Evolutionary conservation across 2,797 vertebrate genomes (phyloP), one percentile per base, ranked within the genome.

Genomic region (Karalla daura): DNA sequence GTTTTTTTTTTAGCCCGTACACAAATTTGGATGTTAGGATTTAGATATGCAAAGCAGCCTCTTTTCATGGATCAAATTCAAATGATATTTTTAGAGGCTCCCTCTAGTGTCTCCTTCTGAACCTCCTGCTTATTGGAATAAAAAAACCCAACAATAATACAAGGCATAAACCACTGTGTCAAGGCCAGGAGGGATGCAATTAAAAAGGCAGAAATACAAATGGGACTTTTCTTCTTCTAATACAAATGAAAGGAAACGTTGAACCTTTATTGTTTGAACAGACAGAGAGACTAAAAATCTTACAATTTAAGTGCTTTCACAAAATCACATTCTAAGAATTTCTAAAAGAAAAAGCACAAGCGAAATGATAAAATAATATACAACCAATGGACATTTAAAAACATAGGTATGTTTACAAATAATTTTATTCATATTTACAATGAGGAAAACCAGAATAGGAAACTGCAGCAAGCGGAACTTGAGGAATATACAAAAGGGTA

Each of bases 381-480:
- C 20, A 44, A 50, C 7, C 3, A 52, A n/a, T n/a, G 39, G 43
- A 47, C 2, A 37, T 12, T 33, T 45, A 13, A 32, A 45, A 66
- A 3, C 12, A 20, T 1, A 5, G 18, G 1, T 15, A 33, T 40
- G 27, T 43, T 35, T 44, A 52, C 3, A 74, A 52, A 76, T 69
- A 69, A 35, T 56, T 88, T 86, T 89, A 91, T 92, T 93, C 28
- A 65, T 66, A 89, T 91, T 91, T 90, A 93, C 77, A 92, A 69
- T 44, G 27, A 2, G 32, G 66, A 27, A 72, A 69, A 68, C 81
- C 23, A 50, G 27, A 43, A 73, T 9, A 60, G 14, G 36, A 62
- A 68, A 74, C 25, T 15, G 21, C 28, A 51, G 0, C 4, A 33
- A 25, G 3, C 13, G 13, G 35, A 30, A 58, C 52, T 25, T 37